Conservation (phyloP, 2,113 vertebrate genomes). For the Oreocharis arfaki region DNA sequence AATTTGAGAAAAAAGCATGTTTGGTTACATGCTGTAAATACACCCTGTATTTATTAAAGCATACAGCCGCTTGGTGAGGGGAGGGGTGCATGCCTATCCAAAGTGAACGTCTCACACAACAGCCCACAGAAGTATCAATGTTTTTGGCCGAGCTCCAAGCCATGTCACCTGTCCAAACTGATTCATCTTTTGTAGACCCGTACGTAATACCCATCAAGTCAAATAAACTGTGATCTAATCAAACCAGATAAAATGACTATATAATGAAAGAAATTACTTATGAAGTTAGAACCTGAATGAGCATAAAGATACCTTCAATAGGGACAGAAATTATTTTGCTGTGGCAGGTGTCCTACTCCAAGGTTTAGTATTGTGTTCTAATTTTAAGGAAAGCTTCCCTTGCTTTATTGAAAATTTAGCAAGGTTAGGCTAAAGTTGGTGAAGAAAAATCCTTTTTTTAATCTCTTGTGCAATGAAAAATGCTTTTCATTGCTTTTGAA, state of each 20-base stretch:
- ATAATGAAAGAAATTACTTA: not conserved
- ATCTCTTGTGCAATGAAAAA: not conserved
- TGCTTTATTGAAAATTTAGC: not conserved
- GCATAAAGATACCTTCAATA: not conserved
- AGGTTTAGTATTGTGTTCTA: not conserved
- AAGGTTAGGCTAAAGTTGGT: not conserved
- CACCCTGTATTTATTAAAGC: not conserved
- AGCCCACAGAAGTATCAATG: not conserved
- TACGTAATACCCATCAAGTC: not conserved
- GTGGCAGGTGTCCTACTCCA: not conserved
- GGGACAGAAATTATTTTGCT: not conserved
- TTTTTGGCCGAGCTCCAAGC: not conserved
- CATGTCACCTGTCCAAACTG: not conserved
- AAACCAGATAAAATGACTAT: not conserved
- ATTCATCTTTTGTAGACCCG: constrained; percentile 3
- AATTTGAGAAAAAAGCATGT: not conserved
- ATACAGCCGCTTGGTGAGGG: not conserved
- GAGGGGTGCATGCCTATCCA: not conserved
- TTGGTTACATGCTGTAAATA: not conserved
- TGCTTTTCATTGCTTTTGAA: not conserved
- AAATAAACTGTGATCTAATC: constrained; percentile 28
- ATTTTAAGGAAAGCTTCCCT: not conserved
- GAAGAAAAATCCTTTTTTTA: not conserved
- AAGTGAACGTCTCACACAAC: not conserved
- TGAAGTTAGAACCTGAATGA: not conserved